Evolutionary conservation across 2,113 vertebrate species (phyloP).

Genomic region (Glaucomys volans): DNA sequence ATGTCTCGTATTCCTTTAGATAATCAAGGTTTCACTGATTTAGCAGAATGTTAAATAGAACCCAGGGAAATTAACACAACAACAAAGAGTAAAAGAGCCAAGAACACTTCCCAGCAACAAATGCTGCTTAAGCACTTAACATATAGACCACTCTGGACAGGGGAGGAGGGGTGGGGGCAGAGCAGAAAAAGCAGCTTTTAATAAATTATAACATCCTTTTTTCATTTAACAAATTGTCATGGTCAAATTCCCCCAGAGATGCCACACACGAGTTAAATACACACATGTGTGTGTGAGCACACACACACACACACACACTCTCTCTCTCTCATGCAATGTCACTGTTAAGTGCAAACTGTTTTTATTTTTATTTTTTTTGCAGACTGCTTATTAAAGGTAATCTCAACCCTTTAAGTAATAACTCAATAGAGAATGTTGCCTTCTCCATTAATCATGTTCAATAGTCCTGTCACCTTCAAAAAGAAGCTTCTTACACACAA

Average conservation of each 20-base stretch:
- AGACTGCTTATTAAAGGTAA: neutral
- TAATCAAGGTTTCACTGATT: slow-evolving; percentile 81
- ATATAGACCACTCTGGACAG: slow-evolving; percentile 37
- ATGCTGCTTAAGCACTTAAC: slow-evolving; percentile 54
- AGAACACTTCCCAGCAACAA: slow-evolving; percentile 37
- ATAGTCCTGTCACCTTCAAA: neutral
- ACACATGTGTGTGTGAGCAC: neutral
- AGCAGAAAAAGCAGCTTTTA: slow-evolving; percentile 68
- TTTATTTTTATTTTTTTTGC: neutral
- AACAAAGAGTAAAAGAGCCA: slow-evolving; percentile 50
- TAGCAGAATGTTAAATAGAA: slow-evolving; percentile 63
- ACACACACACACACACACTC: slow-evolving; percentile 66
- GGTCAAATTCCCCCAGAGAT: slow-evolving; percentile 34
- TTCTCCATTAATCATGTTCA: slow-evolving; percentile 22
- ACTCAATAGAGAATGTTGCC: neutral
- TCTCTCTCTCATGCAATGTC: neutral
- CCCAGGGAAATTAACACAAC: slow-evolving; percentile 69
- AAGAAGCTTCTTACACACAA: neutral
- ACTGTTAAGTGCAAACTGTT: neutral
- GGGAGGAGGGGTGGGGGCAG: slow-evolving; percentile 14
- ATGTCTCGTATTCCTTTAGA: slow-evolving; percentile 59
- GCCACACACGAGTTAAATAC: slow-evolving; percentile 33
- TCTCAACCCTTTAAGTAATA: neutral
- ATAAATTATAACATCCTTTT: slow-evolving; percentile 55
- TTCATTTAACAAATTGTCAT: neutral